A percentile compares a stretch with the other conserved stretches of the same genome.
phyloP scores from a whole-genome alignment of 2,797 vertebrate genomes.

The Myoxocephalus aenaeus region DNA sequence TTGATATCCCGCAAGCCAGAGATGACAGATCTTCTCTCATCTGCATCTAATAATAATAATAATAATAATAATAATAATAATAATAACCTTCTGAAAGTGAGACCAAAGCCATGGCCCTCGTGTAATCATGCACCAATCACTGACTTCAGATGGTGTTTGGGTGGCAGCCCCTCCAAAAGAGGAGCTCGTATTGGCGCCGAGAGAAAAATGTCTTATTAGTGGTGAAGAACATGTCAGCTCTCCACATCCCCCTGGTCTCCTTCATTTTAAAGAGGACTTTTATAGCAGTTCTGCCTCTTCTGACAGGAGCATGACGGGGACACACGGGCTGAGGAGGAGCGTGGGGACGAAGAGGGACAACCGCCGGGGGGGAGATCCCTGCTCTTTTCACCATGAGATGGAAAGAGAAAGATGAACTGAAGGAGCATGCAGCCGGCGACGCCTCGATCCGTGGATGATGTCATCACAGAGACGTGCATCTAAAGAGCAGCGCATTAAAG shows the following conservation, averaged over 20 bases:
- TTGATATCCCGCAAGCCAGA: too few relatives aligned
- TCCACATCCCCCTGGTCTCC: neutral
- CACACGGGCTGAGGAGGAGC: neutral
- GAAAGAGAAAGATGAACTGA: neutral
- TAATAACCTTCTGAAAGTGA: neutral
- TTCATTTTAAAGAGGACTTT: constrained; percentile 45
- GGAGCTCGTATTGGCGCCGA: neutral
- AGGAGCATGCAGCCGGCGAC: neutral
- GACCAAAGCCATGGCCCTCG: neutral
- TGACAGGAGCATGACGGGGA: constrained; percentile 19
- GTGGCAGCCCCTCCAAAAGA: constrained; percentile 16
- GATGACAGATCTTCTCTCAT: too few relatives aligned
- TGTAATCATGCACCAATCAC: constrained; percentile 31
- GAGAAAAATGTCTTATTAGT: neutral
- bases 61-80: too few relatives aligned
- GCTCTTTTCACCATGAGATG: constrained; percentile 10
- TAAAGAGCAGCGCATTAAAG: neutral
- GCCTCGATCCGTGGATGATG: too few relatives aligned
- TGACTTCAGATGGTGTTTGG: constrained; percentile 21
- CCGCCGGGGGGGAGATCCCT: constrained; percentile 19
- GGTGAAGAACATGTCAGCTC: constrained; percentile 20
- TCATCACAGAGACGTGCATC: neutral
- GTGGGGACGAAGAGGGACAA: neutral
- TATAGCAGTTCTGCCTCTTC: constrained; percentile 22
- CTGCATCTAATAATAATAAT: too few relatives aligned